Percentiles rank a stretch among this genome's conserved stretches.
These are phyloP conservation scores for Equus quagga DNA, from an alignment of 2,113 vertebrate genomes.

Conservation along the genomic window DNA sequence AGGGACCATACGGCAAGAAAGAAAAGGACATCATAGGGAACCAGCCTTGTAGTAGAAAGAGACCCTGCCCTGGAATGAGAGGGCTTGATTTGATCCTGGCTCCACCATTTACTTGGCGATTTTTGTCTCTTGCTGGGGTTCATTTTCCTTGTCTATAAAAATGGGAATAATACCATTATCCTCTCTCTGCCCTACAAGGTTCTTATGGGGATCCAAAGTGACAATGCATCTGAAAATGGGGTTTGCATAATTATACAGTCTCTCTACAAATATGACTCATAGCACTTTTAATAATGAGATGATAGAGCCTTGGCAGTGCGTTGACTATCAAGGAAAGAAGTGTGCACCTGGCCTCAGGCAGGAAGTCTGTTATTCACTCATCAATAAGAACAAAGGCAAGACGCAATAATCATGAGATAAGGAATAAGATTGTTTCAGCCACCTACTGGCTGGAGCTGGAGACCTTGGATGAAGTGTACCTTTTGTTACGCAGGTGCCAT, in stretches of 20 bases:
- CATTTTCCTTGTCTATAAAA: slow-evolving; percentile 19
- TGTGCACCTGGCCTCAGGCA: slow-evolving; percentile 54
- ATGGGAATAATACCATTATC: neutral
- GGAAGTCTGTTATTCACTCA: slow-evolving; percentile 54
- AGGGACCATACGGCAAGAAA: neutral
- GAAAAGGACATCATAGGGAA: neutral
- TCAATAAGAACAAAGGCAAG: slow-evolving; percentile 66
- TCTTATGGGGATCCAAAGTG: neutral
- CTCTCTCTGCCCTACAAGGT: neutral
- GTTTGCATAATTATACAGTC: neutral
- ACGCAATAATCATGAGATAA: slow-evolving; percentile 54
- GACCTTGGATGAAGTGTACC: neutral
- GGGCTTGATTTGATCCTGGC: neutral
- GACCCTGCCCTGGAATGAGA: neutral
- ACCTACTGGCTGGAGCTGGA: neutral
- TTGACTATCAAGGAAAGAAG: neutral
- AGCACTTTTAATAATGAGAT: neutral
- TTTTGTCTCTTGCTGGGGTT: neutral
- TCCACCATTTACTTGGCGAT: neutral
- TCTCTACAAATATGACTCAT: neutral
- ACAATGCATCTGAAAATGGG: neutral
- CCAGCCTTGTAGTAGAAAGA: neutral
- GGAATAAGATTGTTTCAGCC: neutral
- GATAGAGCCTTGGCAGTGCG: neutral
- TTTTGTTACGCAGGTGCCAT: neutral